A percentile compares a stretch with the other conserved stretches of the same genome.
Evolutionary conservation across 1,140 invertebrate genomes (phyloP).

Genomic region (Ganaspis sp.): DNA sequence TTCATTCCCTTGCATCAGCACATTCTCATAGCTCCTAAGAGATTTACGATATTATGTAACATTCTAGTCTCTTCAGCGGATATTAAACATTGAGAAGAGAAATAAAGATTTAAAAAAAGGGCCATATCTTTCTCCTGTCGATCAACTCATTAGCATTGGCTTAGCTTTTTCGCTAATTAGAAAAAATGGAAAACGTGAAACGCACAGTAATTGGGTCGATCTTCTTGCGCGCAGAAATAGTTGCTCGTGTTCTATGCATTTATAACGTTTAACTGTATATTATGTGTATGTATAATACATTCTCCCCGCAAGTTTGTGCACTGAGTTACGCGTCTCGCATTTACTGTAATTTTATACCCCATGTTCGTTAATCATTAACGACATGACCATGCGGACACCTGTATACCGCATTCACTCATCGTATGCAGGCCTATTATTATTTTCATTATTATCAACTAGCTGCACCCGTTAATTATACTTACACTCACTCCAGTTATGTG

Average conservation of each 20-base stretch:
- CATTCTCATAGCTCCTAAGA: not conserved
- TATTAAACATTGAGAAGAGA: too few relatives aligned
- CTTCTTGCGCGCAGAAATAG: not conserved
- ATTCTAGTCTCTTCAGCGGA: too few relatives aligned
- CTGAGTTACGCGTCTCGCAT: slow-evolving; percentile 27
- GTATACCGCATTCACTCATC: slow-evolving; percentile 11
- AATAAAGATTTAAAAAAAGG: not conserved
- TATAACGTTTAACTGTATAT: not conserved
- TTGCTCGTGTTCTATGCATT: slow-evolving; percentile 17
- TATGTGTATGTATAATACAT: not conserved
- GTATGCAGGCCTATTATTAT: not conserved
- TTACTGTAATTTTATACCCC: slow-evolving; percentile 32
- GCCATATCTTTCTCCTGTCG: not conserved
- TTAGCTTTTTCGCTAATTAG: not conserved
- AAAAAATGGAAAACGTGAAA: slow-evolving; percentile 10
- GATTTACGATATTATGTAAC: too few relatives aligned
- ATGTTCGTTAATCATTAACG: slow-evolving; percentile 36
- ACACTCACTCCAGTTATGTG: not conserved
- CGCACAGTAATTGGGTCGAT: slow-evolving; percentile 21
- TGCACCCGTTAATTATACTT: slow-evolving; percentile 13
- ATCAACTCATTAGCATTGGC: slow-evolving; percentile 1
- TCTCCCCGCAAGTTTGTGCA: slow-evolving; percentile 9
- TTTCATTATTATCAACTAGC: slow-evolving; percentile 6
- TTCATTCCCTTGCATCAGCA: too few relatives aligned
- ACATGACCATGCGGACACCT: slow-evolving; percentile 15